Base-by-base conservation (phyloP, 2,797 vertebrate genomes). In the Epinephelus malabaricus region DNA sequence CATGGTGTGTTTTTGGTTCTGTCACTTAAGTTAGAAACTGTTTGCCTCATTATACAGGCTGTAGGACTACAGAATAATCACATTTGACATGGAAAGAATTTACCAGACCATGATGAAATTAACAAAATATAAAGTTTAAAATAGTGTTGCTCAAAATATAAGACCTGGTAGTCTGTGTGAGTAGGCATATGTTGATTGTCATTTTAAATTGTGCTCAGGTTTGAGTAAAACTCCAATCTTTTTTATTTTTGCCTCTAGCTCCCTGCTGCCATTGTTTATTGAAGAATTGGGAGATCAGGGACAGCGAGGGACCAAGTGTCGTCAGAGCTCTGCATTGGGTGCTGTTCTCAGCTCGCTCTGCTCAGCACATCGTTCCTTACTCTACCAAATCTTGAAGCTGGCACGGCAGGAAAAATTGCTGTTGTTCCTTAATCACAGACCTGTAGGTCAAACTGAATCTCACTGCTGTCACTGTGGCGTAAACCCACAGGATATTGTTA, bases 281-380 rank as follows among this genome's bases (percentile, higher is more conserved):
- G 96, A 94, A 81, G 89, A 94, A 73, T 40, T 56, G 56, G 95
- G 95, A 95, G 95, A 95, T 94, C 90, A 91, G 86, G 94, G 15
- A 95, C 93, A 91, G 92, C 78, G 43, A 66, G 93, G 92, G 82
- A 95, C 94, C 92, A 90, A 95, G 93, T 86, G 88, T 95, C 88
- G 1, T 58, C 76, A 78, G 58, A 81, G 59, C 38, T 90, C 90
- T 69, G 79, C 87, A 17, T 94, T 99, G 96, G 95, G 93, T 92
- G 96, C 93, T 89, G 96, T 99, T 94, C 95, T 99, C 87, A 92
- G 94, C 87, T 96, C 96, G 64, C 95, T 98, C 88, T 99, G 98
- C 93, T 95, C 92, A 73, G 95, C 95, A 91, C 98, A 99, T 93
- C 94, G 93, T 90, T 96, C 95, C 84, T 96, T 98, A 93, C 95